A percentile compares a stretch with the other conserved stretches of the same genome.
phyloP scores from a whole-genome alignment of 1,140 invertebrate genomes.

The Rhyacophila brunnea region DNA sequence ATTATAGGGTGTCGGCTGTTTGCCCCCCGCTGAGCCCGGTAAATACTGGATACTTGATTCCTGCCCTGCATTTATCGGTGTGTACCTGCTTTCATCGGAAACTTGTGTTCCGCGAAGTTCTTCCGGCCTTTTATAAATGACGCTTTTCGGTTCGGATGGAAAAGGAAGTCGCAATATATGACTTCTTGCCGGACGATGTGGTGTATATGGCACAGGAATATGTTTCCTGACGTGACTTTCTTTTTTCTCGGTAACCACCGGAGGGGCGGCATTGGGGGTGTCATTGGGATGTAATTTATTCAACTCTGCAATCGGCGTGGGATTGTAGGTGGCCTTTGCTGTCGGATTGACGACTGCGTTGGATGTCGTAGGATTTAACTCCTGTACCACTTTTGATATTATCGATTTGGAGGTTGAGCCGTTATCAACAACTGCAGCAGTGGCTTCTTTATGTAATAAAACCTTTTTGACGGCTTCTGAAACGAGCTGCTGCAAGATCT shows the following conservation, averaged over 20 bases:
- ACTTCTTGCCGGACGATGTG: slow-evolving; percentile 44
- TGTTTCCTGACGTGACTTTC: slow-evolving; percentile 39
- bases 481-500: slow-evolving; percentile 50
- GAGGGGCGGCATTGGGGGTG: slow-evolving; percentile 38
- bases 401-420: background rate
- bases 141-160: background rate
- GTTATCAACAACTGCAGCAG: slow-evolving; percentile 8
- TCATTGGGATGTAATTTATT: slow-evolving; percentile 42
- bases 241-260: slow-evolving; percentile 5
- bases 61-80: background rate
- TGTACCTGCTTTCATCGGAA: slow-evolving; percentile 14
- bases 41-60: slow-evolving; percentile 39
- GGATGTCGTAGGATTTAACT: slow-evolving; percentile 15
- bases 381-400: slow-evolving; percentile 20
- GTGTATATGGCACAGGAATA: slow-evolving; percentile 54
- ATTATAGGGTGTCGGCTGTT: slow-evolving; percentile 44
- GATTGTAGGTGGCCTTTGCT: slow-evolving; percentile 48
- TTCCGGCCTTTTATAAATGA: background rate
- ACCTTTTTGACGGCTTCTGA: slow-evolving; percentile 52
- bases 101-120: background rate
- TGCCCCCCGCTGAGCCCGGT: slow-evolving; percentile 43
- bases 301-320: slow-evolving; percentile 54
- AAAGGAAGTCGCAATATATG: background rate
- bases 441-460: slow-evolving; percentile 44
- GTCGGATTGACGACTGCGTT: slow-evolving; percentile 26